Evolutionary conservation across 1,140 invertebrate genomes (phyloP).

Genomic region (Cyrtorhinus lividipennis): DNA sequence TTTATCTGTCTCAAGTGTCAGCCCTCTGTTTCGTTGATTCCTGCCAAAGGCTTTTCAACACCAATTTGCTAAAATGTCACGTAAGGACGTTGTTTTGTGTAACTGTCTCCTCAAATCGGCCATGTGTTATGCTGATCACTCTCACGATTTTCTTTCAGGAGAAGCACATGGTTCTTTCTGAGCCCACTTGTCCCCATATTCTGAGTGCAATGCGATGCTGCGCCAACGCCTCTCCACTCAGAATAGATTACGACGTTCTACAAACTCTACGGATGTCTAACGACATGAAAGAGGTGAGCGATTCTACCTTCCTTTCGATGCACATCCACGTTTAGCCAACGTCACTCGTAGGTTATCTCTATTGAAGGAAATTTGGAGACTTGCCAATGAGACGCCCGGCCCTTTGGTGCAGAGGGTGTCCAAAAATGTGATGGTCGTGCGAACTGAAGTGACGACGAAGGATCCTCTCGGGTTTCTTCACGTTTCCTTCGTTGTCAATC

Average conservation of each 20-base stretch:
- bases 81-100: conserved; percentile 29
- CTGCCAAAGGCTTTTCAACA: conserved; percentile 41
- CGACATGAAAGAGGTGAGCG: conserved; percentile 42
- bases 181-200: conserved; percentile 49
- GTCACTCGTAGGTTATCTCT: no score
- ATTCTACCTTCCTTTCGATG: background rate
- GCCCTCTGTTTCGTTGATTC: conserved; percentile 51
- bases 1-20: conserved; percentile 33
- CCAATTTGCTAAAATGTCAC: conserved; percentile 40
- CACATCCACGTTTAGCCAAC: background rate
- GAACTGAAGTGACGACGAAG: conserved; percentile 50
- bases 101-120: background rate
- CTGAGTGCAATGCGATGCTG: conserved; percentile 49
- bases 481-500: conserved; percentile 32
- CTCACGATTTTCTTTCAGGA: conserved; percentile 27
- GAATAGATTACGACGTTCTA: conserved; percentile 49
- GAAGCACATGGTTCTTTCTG: conserved; percentile 27
- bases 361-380: conserved; percentile 38
- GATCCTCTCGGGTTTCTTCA: conserved; percentile 62
- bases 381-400: conserved; percentile 46
- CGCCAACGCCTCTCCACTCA: conserved; percentile 44
- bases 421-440: conserved; percentile 61
- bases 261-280: conserved; percentile 41
- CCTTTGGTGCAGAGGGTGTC: conserved; percentile 61
- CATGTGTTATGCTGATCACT: conserved; percentile 12